Base-by-base conservation (phyloP, 2,888 invertebrate species). In the Nymphalis polychloros region DNA sequence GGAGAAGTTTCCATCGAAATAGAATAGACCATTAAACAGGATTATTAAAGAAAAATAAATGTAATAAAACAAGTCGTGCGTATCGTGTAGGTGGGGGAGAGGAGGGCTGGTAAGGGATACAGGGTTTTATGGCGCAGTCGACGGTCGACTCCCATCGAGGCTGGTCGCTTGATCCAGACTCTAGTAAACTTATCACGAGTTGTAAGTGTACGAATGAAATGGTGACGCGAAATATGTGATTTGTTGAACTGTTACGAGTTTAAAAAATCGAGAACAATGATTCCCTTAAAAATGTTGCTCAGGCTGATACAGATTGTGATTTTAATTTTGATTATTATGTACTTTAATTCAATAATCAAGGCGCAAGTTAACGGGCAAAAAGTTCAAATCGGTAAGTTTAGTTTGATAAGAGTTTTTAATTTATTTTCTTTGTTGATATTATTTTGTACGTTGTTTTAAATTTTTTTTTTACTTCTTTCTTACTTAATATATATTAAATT, bases 31-130 rank as follows among this genome's bases (percentile, higher is more conserved):
- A 88, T 88, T 87, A 86, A 84, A 87, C 84, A 86, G 84, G 85
- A 88, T 88, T 88, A 89, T 89, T 89, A 87, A 89, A 89, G 87
- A 89, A 89, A 89, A 87, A 89, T 88, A 89, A 88, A 88, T 88
- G 86, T 85, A 88, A 88, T 89, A 87, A 89, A 89, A 88, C 81
- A 86, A 89, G 86, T 85, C 85, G 86, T 88, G 78, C 77, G 77
- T 78, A 74, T 73, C 76, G 72, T 72, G 72, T 67, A 69, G 70
- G 72, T 72, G 72, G 73, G 78, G 71, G 73, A 79, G 83, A 67
- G 84, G 84, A 78, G 81, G 84, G 76, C 70, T 69, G 84, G 81
- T 57, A 83, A 81, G 84, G 81, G 83, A 77, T 72, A 70, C 69
- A 73, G 41, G 55, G 59, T 31, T 62, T 64, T 52, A 74, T 73